Percentiles rank a stretch among this genome's conserved stretches.
These are phyloP conservation scores for Bombylius major DNA, from an alignment of 2,888 invertebrate genomes.

Conservation along the genomic window DNA sequence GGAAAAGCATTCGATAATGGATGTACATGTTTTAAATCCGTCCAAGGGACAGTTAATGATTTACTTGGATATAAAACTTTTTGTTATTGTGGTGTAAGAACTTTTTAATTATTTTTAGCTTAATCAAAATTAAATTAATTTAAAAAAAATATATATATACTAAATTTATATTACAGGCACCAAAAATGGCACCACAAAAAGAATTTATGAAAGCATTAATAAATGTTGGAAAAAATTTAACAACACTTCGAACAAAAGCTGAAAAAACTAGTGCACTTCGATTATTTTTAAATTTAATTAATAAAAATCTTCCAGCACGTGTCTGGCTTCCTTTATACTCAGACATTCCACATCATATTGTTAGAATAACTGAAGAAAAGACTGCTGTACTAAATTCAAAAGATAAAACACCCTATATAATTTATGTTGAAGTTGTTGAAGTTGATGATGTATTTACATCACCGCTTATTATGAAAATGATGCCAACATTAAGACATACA, in stretches of 20 bases:
- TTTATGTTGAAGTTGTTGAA: constrained; percentile 94
- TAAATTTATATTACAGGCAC: constrained; percentile 44
- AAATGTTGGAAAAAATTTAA: constrained; percentile 71
- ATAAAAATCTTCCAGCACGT: constrained; percentile 92
- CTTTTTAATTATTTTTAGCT: background rate
- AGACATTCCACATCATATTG: constrained; percentile 72
- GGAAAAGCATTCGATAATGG: constrained; percentile 96
- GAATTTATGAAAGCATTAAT: constrained; percentile 82
- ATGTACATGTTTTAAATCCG: constrained; percentile 81
- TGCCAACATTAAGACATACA: constrained; percentile 78
- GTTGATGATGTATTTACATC: constrained; percentile 69
- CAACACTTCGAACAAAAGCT: constrained; percentile 74
- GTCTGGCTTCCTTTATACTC: constrained; percentile 95
- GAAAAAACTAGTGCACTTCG: constrained; percentile 83
- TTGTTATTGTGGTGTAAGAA: constrained; percentile 60
- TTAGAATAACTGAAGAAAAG: constrained; percentile 92
- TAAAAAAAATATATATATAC: background rate
- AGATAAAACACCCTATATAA: constrained; percentile 79
- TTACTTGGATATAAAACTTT: constrained; percentile 62
- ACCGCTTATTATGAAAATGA: constrained; percentile 78
- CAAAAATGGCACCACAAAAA: constrained; percentile 67
- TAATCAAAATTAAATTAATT: background rate
- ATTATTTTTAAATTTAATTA: constrained; percentile 84
- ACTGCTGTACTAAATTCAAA: constrained; percentile 98
- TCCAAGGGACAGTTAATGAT: constrained; percentile 65